Evolutionary conservation across 2,113 vertebrate species (phyloP).

Genomic region (Anser brachyrhynchus): DNA sequence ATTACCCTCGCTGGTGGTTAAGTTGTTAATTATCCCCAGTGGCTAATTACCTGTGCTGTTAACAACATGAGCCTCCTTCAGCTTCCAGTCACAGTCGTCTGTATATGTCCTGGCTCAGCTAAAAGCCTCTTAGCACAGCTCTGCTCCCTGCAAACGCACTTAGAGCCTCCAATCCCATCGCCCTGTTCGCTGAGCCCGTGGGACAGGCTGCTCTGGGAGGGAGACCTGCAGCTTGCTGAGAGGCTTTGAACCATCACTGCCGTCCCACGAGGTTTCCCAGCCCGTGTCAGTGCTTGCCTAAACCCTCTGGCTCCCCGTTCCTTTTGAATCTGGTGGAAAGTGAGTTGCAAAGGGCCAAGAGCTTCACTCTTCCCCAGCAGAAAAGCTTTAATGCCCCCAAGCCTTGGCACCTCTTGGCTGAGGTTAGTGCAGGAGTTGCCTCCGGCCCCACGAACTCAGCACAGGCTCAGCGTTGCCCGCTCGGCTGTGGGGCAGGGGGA

Average conservation of each 20-base stretch:
- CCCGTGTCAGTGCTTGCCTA: background rate
- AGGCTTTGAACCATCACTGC: background rate
- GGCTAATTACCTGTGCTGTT: constrained; percentile 53
- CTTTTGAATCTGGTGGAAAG: background rate
- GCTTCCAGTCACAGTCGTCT: background rate
- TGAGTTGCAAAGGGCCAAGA: background rate
- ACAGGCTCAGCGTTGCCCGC: background rate
- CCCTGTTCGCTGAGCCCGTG: background rate
- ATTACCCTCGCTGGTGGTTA: background rate
- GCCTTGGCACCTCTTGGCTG: background rate
- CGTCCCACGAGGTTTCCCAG: background rate
- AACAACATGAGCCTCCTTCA: constrained; percentile 6
- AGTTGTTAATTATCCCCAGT: constrained; percentile 41
- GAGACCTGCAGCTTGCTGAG: background rate
- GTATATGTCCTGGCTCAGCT: background rate
- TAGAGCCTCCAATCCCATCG: background rate
- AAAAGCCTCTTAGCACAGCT: background rate
- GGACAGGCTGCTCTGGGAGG: background rate
- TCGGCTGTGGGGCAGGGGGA: background rate
- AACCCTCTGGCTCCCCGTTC: background rate
- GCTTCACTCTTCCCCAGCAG: background rate
- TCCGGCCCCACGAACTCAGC: background rate
- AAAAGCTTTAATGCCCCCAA: background rate
- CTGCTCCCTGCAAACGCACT: background rate
- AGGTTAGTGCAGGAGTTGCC: background rate